Percentiles rank a stretch among this genome's conserved stretches.
Conservation (phyloP, 92 coral and sea anemone genomes). For the Anthopleura xanthogrammica region DNA sequence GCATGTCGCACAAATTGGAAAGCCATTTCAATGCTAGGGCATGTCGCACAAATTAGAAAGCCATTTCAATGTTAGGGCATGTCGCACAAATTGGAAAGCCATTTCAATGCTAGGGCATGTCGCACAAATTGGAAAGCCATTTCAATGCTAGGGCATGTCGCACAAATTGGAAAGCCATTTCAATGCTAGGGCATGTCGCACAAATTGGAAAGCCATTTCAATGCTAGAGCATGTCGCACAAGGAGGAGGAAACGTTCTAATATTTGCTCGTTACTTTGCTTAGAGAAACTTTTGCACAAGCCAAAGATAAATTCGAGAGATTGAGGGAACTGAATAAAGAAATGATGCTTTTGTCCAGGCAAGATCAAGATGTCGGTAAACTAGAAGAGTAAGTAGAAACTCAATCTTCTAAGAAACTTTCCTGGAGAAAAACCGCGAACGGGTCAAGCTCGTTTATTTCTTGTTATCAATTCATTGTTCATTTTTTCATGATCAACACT, state of each 20-base stretch:
- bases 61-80: neutral
- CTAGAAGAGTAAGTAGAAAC: slow-evolving; percentile 48
- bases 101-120: neutral
- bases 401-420: too few species aligned
- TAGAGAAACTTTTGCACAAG: slow-evolving; percentile 73
- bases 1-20: neutral
- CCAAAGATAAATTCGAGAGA: slow-evolving; percentile 53
- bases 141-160: neutral
- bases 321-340: slow-evolving; percentile 51
- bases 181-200: neutral
- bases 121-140: neutral
- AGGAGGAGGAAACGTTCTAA: neutral
- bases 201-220: too few species aligned
- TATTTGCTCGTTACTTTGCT: neutral
- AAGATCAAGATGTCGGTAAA: slow-evolving; percentile 49
- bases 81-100: neutral
- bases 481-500: too few species aligned
- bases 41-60: neutral
- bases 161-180: neutral
- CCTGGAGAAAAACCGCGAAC: too few species aligned
- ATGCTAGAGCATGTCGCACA: neutral
- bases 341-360: slow-evolving; percentile 51
- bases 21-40: neutral
- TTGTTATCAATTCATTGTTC: too few species aligned
- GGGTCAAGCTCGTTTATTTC: too few species aligned